Evolutionary conservation across 2,888 invertebrate species (phyloP).

Genomic region (Craniophora ligustri): DNA sequence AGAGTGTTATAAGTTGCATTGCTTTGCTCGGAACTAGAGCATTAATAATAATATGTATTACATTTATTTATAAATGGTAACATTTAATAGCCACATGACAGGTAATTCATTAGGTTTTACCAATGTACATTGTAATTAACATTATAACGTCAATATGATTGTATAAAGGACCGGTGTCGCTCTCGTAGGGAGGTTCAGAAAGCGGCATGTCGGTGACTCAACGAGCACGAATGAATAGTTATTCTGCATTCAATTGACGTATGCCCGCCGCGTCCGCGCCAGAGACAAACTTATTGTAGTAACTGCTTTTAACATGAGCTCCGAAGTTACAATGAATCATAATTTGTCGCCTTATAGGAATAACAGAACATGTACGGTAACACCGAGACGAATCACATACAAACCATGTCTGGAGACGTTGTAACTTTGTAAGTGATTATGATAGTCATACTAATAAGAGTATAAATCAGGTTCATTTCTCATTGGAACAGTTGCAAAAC

Average conservation of each 20-base stretch:
- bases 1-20: no score
- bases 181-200: conserved; percentile 65
- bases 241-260: conserved; percentile 80
- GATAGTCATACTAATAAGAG: conserved; percentile 29
- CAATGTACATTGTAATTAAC: conserved; percentile 42
- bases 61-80: no score
- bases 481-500: conserved; percentile 62
- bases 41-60: no score
- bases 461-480: conserved; percentile 59
- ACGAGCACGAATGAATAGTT: conserved; percentile 72
- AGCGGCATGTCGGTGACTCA: conserved; percentile 78
- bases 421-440: conserved; percentile 23
- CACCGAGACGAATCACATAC: conserved; percentile 42
- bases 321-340: conserved; percentile 67
- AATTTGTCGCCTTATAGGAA: conserved; percentile 57
- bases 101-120: conserved; percentile 25
- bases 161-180: conserved; percentile 47
- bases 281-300: conserved; percentile 70
- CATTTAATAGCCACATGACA: conserved; percentile 33
- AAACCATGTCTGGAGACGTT: conserved; percentile 20
- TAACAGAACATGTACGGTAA: conserved; percentile 44
- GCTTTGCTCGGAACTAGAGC: no score
- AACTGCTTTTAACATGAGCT: conserved; percentile 64
- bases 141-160: conserved; percentile 41
- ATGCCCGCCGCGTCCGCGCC: conserved; percentile 61